Base-by-base conservation (phyloP, 2,113 vertebrate genomes). In the Grammomys surdaster region DNA sequence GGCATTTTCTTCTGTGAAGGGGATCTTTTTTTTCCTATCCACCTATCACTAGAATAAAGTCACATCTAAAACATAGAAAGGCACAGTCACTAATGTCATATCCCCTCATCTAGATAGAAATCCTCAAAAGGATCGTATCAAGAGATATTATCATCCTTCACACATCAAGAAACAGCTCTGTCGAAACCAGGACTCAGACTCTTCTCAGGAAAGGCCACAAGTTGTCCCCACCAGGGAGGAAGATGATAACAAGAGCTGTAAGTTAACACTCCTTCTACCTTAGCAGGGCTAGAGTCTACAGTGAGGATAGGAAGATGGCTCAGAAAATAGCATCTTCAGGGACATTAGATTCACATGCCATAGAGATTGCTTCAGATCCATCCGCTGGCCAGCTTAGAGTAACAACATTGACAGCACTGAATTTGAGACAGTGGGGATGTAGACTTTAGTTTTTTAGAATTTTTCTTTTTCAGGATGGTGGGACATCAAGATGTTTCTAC, bases 371-470 rank as follows among this genome's bases (percentile, higher is more conserved):
- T 46, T 72, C 31, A 1, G 40, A 75, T 28, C 7, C 48, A 4
- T 22, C n/a, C 1, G 10, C 24, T 12, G 48, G 48, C 22, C 19
- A 10, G 20, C 20, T n/a, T 0, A 0, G 0, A 4, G 70, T 8
- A 8, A 13, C 40, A n/a, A 51, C 70, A 40, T 54, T 1, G 19
- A 63, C 73, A 22, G 36, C 9, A 1, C 5, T 16, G 33, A 14
- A 43, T 73, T 70, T 58, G 46, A 86, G 6, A 48, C 5, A 69
- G 48, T 19, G 4, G 24, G 16, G 48, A 51, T 36, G 3, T 3
- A 40, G 56, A 60, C 36, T 31, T 77, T 36, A 14, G 63, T 84
- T 80, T 70, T 43, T 67, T 65, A 17, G 33, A 93, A 24, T 54
- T 95, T 31, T 70, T 56, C 89, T 88, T 75, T 89, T 63, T 7